phyloP scores from a whole-genome alignment of 92 coral and sea anemone species.

The Epizoanthus scotinus region DNA sequence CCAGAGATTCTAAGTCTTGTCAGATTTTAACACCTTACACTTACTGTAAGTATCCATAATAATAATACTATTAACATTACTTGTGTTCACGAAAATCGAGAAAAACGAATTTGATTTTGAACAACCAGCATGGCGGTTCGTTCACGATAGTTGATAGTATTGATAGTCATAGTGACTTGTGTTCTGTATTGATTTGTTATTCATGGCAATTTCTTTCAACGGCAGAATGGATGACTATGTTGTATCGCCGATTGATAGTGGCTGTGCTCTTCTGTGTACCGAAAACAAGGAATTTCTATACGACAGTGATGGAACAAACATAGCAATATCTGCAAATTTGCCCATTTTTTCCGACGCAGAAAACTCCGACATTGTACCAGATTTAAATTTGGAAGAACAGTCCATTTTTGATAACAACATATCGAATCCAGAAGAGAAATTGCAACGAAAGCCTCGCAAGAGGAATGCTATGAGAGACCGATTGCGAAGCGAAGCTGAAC shows the following conservation, averaged over 20 bases:
- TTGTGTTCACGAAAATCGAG: background rate
- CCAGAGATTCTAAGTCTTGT: constrained; percentile 6
- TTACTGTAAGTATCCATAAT: constrained; percentile 29
- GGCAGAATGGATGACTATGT: constrained; percentile 52
- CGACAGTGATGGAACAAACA: constrained; percentile 54
- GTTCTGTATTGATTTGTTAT: background rate
- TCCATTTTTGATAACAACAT: background rate
- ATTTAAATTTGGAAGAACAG: constrained; percentile 15
- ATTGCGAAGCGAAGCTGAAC: constrained; percentile 77
- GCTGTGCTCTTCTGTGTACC: constrained; percentile 70
- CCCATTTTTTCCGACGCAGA: constrained; percentile 14
- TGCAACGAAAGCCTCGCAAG: constrained; percentile 57
- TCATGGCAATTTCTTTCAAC: background rate
- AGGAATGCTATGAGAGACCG: constrained; percentile 67
- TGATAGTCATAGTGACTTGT: no score
- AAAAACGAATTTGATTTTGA: background rate
- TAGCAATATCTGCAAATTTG: constrained; percentile 30
- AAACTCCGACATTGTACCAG: constrained; percentile 19
- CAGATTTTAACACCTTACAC: background rate
- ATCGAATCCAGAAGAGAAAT: background rate
- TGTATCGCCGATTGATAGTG: constrained; percentile 40
- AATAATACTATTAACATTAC: background rate
- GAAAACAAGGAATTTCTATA: constrained; percentile 81
- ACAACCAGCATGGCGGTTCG: constrained; percentile 4
- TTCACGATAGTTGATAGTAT: no score